Base-by-base conservation (phyloP, 2,113 vertebrate species). In the Mormoops blainvillei region DNA sequence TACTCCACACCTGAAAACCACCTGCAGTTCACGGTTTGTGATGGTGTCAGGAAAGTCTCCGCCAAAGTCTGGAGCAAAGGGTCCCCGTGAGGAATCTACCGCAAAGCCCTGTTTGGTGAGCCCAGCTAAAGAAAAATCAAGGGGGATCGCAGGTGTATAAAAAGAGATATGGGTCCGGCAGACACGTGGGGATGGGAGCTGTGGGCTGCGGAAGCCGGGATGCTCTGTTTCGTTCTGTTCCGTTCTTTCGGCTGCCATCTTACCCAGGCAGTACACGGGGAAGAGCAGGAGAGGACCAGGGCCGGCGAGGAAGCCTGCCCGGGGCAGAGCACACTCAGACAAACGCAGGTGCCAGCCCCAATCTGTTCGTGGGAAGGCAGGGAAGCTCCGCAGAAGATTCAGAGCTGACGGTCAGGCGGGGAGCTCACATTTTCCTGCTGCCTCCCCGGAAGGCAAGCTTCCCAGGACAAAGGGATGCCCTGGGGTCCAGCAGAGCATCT, bases 121-220 rank as follows among this genome's bases (percentile, higher is more conserved):
- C 63, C 33, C 33, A n/a, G 68, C 31, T 24, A 10, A 38, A 80
- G 38, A 43, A 81, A 50, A 92, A 45, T 43, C 54, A 76, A 43
- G 90, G 91, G 76, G 81, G 31, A 11, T 28, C 28, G 15, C 78
- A 52, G 68, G 61, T 38, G 61, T 45, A 28, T 84, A 61, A 91
- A 94, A 95, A 89, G 65, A 96, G 89, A 67, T 67, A 36, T 3
- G 22, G 93, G 88, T 78, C 94, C 88, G 94, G 86, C 77, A 78
- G 85, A 36, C 63, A 48, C 24, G 78, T 4, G 58, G 91, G 89
- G 82, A 61, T 3, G 80, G 88, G 52, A 15, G 7, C 67, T 1
- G 88, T 91, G 70, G 85, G 91, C 91, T 89, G 82, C 63, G 52
- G 94, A 65, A 94, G 54, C 68, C 2, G 5, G 91, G 54, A 78